Conservation (phyloP, 2,888 invertebrate species). For the Noctua janthe region DNA sequence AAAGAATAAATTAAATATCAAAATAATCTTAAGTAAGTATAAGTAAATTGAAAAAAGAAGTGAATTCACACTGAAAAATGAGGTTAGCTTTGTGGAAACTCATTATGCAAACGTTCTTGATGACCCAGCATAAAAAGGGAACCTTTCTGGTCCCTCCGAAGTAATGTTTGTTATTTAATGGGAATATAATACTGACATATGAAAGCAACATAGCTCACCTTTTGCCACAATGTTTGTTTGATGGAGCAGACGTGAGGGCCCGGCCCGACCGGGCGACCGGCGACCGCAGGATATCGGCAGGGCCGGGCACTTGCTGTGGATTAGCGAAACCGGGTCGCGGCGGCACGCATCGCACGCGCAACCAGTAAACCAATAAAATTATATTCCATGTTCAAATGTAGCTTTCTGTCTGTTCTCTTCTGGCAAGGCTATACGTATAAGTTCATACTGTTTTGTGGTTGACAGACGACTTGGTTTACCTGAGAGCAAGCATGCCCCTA, state of each 20-base stretch:
- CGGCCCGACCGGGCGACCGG: constrained; percentile 59
- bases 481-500: neutral
- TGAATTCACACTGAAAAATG: neutral
- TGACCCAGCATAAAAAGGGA: neutral
- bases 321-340: constrained; percentile 82
- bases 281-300: constrained; percentile 73
- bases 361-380: constrained; percentile 56
- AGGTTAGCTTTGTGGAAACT: neutral
- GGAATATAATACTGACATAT: constrained; percentile 29
- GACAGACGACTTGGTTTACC: neutral
- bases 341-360: constrained; percentile 39
- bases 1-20: constrained; percentile 1
- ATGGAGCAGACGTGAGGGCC: constrained; percentile 65
- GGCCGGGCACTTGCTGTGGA: constrained; percentile 72
- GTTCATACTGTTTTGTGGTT: neutral
- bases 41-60: neutral
- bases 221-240: constrained; percentile 70
- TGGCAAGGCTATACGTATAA: neutral
- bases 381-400: constrained; percentile 15
- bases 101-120: neutral
- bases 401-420: neutral
- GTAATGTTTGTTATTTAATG: constrained; percentile 23
- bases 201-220: constrained; percentile 46
- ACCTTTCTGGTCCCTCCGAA: neutral
- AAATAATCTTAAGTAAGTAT: neutral